These are phyloP conservation scores for Hippocampus zosterae DNA, from an alignment of 2,113 vertebrate species.

Conservation along the genomic window DNA sequence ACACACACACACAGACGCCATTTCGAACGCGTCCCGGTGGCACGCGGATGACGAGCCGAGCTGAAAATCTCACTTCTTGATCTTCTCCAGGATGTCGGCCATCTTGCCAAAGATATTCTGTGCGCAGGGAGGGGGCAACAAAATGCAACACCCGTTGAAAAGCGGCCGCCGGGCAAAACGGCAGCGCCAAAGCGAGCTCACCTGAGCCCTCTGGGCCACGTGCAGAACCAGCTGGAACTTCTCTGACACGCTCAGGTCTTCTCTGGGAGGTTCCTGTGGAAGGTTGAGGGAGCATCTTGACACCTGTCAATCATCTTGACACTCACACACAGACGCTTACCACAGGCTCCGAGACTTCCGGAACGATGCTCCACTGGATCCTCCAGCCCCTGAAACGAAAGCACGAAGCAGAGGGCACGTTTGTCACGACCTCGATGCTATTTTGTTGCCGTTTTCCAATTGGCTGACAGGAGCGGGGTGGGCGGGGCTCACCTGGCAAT, in stretches of 20 bases:
- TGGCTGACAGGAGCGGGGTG: neutral
- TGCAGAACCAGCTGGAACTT: constrained; percentile 98
- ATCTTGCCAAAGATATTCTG: constrained; percentile 98
- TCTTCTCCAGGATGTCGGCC: constrained; percentile 96
- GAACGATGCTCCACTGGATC: constrained; percentile 98
- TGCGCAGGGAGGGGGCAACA: neutral
- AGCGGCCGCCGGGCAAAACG: neutral
- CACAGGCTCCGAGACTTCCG: constrained; percentile 88
- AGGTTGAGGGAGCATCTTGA: neutral
- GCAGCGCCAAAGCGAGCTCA: constrained; percentile 32
- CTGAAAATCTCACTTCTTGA: constrained; percentile 86
- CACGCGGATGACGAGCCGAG: neutral
- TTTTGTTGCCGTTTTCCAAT: neutral
- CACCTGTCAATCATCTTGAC: neutral
- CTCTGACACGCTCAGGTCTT: constrained; percentile 93
- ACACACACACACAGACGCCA: constrained; percentile 5
- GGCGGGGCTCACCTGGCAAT: constrained; percentile 80
- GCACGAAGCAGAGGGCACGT: constrained; percentile 28
- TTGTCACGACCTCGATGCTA: neutral
- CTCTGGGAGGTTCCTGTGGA: constrained; percentile 86
- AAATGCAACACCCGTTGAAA: neutral
- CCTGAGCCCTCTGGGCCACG: constrained; percentile 96
- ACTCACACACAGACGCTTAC: constrained; percentile 68
- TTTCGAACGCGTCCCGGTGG: neutral
- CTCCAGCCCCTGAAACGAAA: constrained; percentile 87